These are phyloP conservation scores for Scomberomorus guttatus DNA, from an alignment of 2,797 vertebrate species.

Conservation along the genomic window DNA sequence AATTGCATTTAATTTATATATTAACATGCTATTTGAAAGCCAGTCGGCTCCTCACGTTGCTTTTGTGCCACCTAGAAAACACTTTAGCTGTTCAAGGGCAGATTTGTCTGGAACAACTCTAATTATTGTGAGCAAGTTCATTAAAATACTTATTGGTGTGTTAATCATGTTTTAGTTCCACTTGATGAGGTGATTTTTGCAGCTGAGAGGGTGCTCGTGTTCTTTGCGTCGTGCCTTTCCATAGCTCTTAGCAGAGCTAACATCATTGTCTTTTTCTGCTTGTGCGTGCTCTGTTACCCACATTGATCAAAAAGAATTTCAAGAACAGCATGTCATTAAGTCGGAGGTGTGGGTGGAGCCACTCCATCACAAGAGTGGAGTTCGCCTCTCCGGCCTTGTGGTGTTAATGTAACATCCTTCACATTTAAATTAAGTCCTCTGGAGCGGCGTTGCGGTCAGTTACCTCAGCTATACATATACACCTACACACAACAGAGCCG, in stretches of 20 bases:
- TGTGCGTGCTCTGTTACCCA: background rate
- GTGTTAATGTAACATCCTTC: constrained; percentile 50
- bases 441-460: constrained; percentile 41
- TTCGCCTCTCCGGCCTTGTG: constrained; percentile 39
- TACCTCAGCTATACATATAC: constrained; percentile 38
- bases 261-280: background rate
- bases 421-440: constrained; percentile 59
- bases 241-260: background rate
- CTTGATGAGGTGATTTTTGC: constrained; percentile 28
- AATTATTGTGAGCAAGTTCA: background rate
- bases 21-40: constrained; percentile 30
- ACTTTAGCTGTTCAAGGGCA: background rate
- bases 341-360: constrained; percentile 46
- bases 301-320: constrained; percentile 23
- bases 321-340: constrained; percentile 37
- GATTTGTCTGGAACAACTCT: background rate
- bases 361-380: constrained; percentile 49
- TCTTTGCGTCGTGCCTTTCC: background rate
- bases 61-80: background rate
- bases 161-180: constrained; percentile 10
- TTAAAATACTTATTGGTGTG: background rate
- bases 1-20: constrained; percentile 11
- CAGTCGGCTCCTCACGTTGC: background rate
- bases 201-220: constrained; percentile 13
- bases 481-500: constrained; percentile 35